These are phyloP conservation scores for Eurypyga helias DNA, from an alignment of 2,113 vertebrate species.

Conservation along the genomic window DNA sequence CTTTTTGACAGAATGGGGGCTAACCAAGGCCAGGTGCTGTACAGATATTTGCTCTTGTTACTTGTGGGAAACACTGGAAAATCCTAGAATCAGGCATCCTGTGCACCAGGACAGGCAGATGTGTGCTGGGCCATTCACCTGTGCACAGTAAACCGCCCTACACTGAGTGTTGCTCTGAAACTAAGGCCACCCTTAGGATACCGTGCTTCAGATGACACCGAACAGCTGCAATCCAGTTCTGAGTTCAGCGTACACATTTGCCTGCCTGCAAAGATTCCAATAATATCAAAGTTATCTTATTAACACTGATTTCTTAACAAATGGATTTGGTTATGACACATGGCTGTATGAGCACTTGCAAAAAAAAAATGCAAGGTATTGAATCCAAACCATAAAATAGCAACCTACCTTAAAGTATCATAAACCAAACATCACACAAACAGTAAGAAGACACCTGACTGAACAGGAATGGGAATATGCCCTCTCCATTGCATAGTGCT, in stretches of 20 bases:
- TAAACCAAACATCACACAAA: background rate
- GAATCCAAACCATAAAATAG: background rate
- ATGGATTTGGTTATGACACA: background rate
- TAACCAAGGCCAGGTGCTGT: background rate
- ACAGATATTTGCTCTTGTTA: background rate
- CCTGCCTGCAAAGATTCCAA: background rate
- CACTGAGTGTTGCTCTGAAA: background rate
- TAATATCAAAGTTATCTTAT: background rate
- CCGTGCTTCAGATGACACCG: background rate
- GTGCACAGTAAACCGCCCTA: background rate
- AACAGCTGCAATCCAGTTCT: background rate
- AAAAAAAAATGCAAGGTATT: background rate
- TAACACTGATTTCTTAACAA: background rate
- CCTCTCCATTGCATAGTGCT: background rate
- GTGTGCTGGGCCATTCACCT: background rate
- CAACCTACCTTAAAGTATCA: background rate
- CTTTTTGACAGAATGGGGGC: background rate
- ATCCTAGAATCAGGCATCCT: background rate
- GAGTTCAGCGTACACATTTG: background rate
- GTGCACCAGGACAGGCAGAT: background rate
- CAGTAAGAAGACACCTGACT: background rate
- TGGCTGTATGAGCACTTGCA: background rate
- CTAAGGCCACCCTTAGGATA: background rate
- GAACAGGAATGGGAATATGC: background rate
- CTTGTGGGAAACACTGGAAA: background rate